Evolutionary conservation across 2,797 vertebrate genomes (phyloP).

Genomic region (Gadopsis bispinosus): DNA sequence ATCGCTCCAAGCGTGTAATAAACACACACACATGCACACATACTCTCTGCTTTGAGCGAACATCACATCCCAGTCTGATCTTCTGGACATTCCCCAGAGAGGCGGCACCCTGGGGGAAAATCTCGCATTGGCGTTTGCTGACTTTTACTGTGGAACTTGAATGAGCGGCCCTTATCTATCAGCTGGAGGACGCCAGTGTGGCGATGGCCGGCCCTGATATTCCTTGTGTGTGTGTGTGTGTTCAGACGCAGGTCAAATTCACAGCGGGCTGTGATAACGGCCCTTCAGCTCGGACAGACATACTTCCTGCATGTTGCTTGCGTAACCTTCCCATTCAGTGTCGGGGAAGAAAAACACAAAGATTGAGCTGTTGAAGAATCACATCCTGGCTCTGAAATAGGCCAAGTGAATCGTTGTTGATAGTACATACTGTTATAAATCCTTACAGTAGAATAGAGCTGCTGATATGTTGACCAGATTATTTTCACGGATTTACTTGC

Average conservation of each 20-base stretch:
- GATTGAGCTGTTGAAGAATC: background rate
- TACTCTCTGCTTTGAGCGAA: conserved; percentile 9
- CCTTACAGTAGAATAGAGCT: background rate
- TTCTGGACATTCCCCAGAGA: conserved; percentile 22
- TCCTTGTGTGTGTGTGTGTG: conserved; percentile 14
- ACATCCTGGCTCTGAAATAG: background rate
- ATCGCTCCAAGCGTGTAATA: background rate
- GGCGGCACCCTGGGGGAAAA: conserved; percentile 15
- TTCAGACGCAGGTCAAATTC: conserved; percentile 52
- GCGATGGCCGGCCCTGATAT: conserved; percentile 7
- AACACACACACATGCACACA: background rate
- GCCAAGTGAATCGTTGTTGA: background rate
- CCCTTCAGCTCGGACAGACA: conserved; percentile 1
- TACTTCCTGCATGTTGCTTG: conserved; percentile 23
- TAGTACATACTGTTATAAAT: background rate
- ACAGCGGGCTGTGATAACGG: conserved; percentile 46
- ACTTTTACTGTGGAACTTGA: conserved; percentile 36
- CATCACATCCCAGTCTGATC: conserved; percentile 12
- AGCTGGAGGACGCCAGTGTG: conserved; percentile 51
- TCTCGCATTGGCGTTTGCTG: conserved; percentile 39
- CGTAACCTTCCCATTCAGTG: conserved; percentile 15
- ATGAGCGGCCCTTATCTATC: conserved; percentile 55
- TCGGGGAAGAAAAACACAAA: background rate
- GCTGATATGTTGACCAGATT: conserved; percentile 1
- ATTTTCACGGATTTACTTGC: background rate